phyloP scores from a whole-genome alignment of 2,797 vertebrate genomes.

The Poeciliopsis infans region DNA sequence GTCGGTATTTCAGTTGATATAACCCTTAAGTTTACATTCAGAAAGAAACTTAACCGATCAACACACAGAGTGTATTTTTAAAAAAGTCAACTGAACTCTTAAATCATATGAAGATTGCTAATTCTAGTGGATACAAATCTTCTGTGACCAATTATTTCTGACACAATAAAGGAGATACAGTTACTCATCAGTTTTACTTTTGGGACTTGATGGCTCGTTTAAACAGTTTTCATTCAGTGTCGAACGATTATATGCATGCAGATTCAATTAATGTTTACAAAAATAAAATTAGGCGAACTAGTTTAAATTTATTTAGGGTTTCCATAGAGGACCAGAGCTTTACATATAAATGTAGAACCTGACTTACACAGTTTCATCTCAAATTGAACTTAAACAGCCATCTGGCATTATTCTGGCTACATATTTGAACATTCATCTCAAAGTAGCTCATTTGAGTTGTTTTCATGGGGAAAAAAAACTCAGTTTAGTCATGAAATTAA shows the following conservation, averaged over 20 bases:
- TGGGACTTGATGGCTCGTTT: background rate
- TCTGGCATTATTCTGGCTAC: too few relatives aligned
- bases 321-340: background rate
- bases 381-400: too few relatives aligned
- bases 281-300: too few relatives aligned
- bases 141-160: background rate
- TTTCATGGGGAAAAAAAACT: too few relatives aligned
- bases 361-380: too few relatives aligned
- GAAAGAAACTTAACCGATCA: background rate
- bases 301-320: too few relatives aligned
- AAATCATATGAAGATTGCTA: background rate
- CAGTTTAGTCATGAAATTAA: too few relatives aligned
- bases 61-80: background rate
- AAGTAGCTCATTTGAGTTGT: too few relatives aligned
- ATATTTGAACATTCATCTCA: too few relatives aligned
- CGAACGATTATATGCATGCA: background rate
- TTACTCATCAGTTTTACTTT: background rate
- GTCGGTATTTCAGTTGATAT: background rate
- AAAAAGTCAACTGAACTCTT: background rate
- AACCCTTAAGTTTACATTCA: background rate
- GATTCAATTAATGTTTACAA: background rate
- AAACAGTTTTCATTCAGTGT: background rate
- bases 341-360: background rate
- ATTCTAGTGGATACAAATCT: background rate
- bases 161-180: background rate